Evolutionary conservation across 1,140 invertebrate genomes (phyloP), one percentile per base, ranked within the genome.

Genomic region (Aporrectodea caliginosa): DNA sequence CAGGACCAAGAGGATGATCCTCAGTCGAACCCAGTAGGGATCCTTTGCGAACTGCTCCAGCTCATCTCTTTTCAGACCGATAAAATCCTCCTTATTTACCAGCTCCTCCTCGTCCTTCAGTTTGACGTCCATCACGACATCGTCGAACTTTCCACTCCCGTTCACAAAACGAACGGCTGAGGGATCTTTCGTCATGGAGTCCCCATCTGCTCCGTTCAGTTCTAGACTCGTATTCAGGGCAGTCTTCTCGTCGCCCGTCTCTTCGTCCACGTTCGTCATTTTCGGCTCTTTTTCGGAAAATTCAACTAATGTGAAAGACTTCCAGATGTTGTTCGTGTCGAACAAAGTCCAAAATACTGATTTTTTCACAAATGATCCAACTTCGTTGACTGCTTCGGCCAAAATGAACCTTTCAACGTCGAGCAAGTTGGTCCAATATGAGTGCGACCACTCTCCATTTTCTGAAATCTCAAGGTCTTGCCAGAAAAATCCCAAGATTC

Each of bases 21-120:
- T 85, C 43, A 87, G 84, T 81, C 85, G 85, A 31, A 86, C 83
- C 86, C 86, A 88, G 70, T 86, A 86, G 12, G 88, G 88, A 81
- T 88, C 87, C 22, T 85, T 83, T 22, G 85, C 87, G 83, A 85
- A 88, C 75, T 85, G 82, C 83, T 85, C 82, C 75, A 89, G 81
- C 73, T 89, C 88, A 76, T 88, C 87, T 82, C 88, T 81, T 2
- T 31, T 78, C 30, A 81, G 80, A 31, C 80, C 80, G 33, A 69
- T 16, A 35, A 80, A 75, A 6, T 22, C 43, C 6, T 58, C 43
- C 6, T 58, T 22, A 22, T 22, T 6, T 22, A 12, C 22, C 43
- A 22, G 43, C 43, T 22, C 43, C 6, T 58, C 43, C 6, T 58
- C 43, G 43, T 22, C 6, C 43, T 58, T 58, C 43, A 22, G 43